phyloP scores from a whole-genome alignment of 2,888 invertebrate species.

The Nomada goodeniana region DNA sequence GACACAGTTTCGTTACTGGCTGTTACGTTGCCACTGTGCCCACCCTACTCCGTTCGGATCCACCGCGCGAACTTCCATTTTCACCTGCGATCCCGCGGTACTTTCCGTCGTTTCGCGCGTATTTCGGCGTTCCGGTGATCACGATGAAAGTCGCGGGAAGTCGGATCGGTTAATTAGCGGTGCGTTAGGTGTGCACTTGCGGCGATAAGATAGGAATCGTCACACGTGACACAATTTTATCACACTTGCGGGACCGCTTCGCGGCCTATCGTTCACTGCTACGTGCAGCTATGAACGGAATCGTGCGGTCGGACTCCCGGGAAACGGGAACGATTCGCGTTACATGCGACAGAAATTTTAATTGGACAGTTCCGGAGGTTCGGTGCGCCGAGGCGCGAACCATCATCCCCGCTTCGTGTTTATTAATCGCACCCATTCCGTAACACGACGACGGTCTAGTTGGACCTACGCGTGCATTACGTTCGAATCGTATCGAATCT shows the following conservation, averaged over 20 bases:
- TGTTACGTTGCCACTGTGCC: constrained; percentile 3
- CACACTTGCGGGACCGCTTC: constrained; percentile 49
- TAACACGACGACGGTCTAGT: background rate
- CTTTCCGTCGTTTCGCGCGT: no score
- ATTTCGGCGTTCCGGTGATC: no score
- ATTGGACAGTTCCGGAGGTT: constrained; percentile 35
- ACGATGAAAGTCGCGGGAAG: no score
- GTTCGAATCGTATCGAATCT: no score
- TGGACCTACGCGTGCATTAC: background rate
- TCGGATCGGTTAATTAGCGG: constrained; percentile 41
- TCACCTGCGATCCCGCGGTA: no score
- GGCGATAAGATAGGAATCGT: constrained; percentile 50
- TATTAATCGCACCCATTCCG: background rate
- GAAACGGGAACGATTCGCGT: constrained; percentile 60
- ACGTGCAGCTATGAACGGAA: constrained; percentile 67
- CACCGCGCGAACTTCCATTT: background rate
- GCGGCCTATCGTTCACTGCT: constrained; percentile 9
- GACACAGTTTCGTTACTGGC: constrained; percentile 72
- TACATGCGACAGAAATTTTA: constrained; percentile 57
- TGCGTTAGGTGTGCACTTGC: constrained; percentile 25
- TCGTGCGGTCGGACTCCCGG: constrained; percentile 59
- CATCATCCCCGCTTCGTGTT: constrained; percentile 8
- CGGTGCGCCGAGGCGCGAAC: constrained; percentile 34
- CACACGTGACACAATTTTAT: constrained; percentile 75
- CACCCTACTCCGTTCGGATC: background rate